These are phyloP conservation scores for Corticium candelabrum DNA, from an alignment of 37 sponge, comb jelly and placozoan species.

Conservation along the genomic window DNA sequence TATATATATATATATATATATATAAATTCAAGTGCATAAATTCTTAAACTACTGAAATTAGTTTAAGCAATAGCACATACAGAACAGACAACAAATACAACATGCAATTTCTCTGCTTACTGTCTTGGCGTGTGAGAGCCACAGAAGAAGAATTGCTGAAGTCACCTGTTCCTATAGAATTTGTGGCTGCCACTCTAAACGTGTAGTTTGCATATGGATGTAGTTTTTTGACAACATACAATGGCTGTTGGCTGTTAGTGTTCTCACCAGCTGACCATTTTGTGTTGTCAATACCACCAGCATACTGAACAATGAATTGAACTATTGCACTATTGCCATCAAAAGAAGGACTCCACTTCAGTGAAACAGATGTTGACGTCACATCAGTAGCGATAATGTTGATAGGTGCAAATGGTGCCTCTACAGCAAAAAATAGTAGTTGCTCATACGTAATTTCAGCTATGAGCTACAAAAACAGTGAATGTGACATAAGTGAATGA, in stretches of 20 bases:
- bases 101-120: slow-evolving; percentile 46
- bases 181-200: neutral
- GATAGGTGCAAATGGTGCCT: neutral
- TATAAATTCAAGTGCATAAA: too few relatives aligned
- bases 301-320: neutral
- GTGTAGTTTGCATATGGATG: neutral
- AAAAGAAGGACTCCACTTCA: neutral
- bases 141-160: slow-evolving; percentile 14
- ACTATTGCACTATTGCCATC: neutral
- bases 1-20: too few relatives aligned
- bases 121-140: slow-evolving; percentile 29
- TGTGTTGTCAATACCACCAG: neutral
- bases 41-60: too few relatives aligned
- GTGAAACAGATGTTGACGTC: neutral
- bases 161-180: neutral
- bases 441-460: too few relatives aligned
- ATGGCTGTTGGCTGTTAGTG: neutral
- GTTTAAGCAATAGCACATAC: too few relatives aligned
- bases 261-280: neutral
- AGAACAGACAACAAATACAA: slow-evolving; percentile 26
- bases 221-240: neutral
- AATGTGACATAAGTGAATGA: too few relatives aligned
- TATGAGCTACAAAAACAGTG: too few relatives aligned
- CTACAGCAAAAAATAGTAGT: too few relatives aligned
- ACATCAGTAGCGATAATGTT: neutral